Conservation (phyloP, 2,113 vertebrate genomes). For the Amia ocellicauda region DNA sequence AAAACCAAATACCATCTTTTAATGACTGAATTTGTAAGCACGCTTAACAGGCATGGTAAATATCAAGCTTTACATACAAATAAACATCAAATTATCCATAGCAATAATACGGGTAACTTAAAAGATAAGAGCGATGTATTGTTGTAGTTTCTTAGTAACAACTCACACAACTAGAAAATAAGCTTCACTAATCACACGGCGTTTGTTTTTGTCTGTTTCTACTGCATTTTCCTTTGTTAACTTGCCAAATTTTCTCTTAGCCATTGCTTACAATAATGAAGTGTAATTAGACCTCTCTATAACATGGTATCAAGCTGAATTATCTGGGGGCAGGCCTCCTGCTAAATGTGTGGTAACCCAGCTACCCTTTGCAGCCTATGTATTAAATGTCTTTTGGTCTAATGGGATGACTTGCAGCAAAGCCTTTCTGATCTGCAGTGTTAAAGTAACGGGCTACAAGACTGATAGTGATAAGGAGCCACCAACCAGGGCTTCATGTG, state of each 20-base stretch:
- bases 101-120: background rate
- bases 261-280: slow-evolving; percentile 2
- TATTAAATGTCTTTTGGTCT: slow-evolving; percentile 1
- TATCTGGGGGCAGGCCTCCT: background rate
- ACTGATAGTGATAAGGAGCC: slow-evolving; percentile 8
- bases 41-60: background rate
- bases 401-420: background rate
- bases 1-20: background rate
- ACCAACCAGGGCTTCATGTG: slow-evolving; percentile 3
- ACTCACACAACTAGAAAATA: slow-evolving; percentile 1
- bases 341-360: background rate
- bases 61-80: slow-evolving; percentile 5
- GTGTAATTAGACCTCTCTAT: background rate
- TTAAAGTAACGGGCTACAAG: slow-evolving; percentile 8
- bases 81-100: slow-evolving; percentile 9
- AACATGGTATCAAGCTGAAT: background rate
- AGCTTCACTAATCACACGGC: background rate
- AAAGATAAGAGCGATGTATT: background rate
- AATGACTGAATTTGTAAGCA: background rate
- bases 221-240: background rate
- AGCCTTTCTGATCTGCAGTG: background rate
- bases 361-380: slow-evolving; percentile 3
- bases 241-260: too few species aligned
- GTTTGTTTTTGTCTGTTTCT: background rate
- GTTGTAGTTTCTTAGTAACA: background rate